Evolutionary conservation across 2,797 vertebrate species (phyloP).

Genomic region (Poecilia wingei): DNA sequence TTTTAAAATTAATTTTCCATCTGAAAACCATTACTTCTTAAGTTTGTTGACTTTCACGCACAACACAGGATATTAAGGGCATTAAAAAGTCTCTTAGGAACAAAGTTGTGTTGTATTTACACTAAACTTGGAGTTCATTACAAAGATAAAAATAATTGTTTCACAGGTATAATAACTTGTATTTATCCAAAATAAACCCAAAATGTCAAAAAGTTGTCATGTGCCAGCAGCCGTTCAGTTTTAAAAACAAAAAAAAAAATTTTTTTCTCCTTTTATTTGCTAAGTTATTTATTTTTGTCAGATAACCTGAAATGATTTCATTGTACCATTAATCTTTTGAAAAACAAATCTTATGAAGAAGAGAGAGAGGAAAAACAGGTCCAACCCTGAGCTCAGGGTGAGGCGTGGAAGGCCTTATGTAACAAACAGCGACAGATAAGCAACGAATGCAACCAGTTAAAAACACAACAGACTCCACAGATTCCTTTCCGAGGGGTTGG

Average conservation of each 20-base stretch:
- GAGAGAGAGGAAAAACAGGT: background rate
- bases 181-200: background rate
- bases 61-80: too few species aligned
- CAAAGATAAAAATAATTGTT: background rate
- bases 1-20: background rate
- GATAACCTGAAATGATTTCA: background rate
- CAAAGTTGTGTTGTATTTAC: background rate
- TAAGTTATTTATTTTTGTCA: background rate
- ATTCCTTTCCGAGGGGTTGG: constrained; percentile 61
- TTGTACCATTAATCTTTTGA: background rate
- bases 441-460: constrained; percentile 58
- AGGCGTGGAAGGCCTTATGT: constrained; percentile 22
- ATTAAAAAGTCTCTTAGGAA: background rate
- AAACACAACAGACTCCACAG: constrained; percentile 61
- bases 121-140: background rate
- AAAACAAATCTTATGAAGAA: background rate
- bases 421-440: constrained; percentile 33
- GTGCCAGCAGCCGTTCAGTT: background rate
- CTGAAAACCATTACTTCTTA: background rate
- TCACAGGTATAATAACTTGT: background rate
- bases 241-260: background rate
- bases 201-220: background rate
- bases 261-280: background rate
- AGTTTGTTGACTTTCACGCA: background rate
- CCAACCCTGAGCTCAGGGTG: background rate